A percentile compares a stretch with the other conserved stretches of the same genome.
Conservation (phyloP, 2,113 vertebrate genomes). For the Lophius piscatorius region DNA sequence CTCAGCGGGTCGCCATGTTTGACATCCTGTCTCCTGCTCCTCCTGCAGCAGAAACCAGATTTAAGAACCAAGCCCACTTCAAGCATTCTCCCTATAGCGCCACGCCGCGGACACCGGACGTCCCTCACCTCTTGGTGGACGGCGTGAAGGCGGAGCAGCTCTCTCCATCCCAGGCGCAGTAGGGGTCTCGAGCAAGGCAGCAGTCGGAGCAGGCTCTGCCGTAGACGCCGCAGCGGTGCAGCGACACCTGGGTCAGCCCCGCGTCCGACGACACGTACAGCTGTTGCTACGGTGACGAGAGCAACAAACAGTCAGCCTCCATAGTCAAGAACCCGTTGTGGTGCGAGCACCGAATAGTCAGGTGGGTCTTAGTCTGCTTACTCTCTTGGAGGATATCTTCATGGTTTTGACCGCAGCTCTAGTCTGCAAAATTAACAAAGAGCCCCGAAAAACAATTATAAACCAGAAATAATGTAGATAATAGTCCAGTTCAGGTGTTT, state of each 20-base stretch:
- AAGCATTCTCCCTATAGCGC: not conserved
- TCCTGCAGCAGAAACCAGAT: constrained; percentile 72
- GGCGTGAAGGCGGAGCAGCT: constrained; percentile 85
- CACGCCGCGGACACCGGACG: not conserved
- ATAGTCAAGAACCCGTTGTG: not conserved
- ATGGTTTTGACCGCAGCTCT: constrained; percentile 83
- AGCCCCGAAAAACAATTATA: not conserved
- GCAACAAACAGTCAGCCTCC: constrained; percentile 7
- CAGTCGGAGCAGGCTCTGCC: constrained; percentile 87
- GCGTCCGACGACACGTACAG: constrained; percentile 86
- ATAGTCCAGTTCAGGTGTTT: not conserved
- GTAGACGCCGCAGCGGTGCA: constrained; percentile 84
- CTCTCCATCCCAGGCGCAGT: constrained; percentile 87
- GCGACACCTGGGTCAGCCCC: constrained; percentile 85
- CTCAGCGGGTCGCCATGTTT: constrained; percentile 93
- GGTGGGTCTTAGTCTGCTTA: constrained; percentile 45
- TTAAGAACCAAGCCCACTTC: not conserved
- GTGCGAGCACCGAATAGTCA: not conserved
- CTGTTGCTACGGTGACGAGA: constrained; percentile 81
- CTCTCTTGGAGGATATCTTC: constrained; percentile 87
- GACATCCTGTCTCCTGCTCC: constrained; percentile 94
- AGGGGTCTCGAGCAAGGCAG: constrained; percentile 87
- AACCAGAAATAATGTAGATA: not conserved
- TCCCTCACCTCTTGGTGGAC: constrained; percentile 78
- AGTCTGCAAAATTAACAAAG: constrained; percentile 62